Conservation (phyloP, 2,797 vertebrate genomes). For the Chaetophractus vellerosus region DNA sequence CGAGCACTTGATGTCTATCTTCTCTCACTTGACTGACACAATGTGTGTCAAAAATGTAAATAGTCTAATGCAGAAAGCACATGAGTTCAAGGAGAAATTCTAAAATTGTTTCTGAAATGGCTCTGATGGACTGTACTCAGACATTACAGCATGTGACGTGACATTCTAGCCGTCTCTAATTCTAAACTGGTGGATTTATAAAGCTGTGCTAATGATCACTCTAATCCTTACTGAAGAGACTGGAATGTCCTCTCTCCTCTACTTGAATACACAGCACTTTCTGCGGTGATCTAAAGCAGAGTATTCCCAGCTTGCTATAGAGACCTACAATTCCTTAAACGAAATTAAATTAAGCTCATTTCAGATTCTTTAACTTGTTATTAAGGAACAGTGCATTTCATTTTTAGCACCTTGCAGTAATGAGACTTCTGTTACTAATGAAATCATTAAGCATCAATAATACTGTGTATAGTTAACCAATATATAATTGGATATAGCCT, state of each 20-base stretch:
- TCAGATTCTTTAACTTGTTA: conserved; percentile 70
- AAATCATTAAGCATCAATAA: conserved; percentile 66
- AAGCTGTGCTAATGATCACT: conserved; percentile 69
- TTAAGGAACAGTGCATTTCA: conserved; percentile 70
- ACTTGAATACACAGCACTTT: conserved; percentile 56
- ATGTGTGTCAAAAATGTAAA: conserved; percentile 82
- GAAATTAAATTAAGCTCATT: conserved; percentile 79
- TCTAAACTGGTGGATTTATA: conserved; percentile 46
- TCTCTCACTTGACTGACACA: conserved; percentile 77
- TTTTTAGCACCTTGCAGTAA: conserved; percentile 72
- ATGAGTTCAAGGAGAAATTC: conserved; percentile 74
- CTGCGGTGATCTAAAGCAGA: conserved; percentile 49
- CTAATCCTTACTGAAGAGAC: not conserved
- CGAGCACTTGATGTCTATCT: conserved; percentile 78
- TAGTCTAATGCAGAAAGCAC: conserved; percentile 74
- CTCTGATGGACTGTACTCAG: conserved; percentile 8
- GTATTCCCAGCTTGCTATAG: conserved; percentile 33
- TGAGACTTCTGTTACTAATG: conserved; percentile 72
- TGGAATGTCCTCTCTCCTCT: not conserved
- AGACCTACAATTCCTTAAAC: conserved; percentile 61
- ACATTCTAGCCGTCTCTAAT: conserved; percentile 51
- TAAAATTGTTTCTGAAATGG: conserved; percentile 60
- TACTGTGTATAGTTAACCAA: conserved; percentile 24
- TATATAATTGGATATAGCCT: not conserved
- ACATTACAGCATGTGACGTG: conserved; percentile 41